Evolutionary conservation across 2,888 invertebrate genomes (phyloP).

Genomic region (Nemurella pictetii): DNA sequence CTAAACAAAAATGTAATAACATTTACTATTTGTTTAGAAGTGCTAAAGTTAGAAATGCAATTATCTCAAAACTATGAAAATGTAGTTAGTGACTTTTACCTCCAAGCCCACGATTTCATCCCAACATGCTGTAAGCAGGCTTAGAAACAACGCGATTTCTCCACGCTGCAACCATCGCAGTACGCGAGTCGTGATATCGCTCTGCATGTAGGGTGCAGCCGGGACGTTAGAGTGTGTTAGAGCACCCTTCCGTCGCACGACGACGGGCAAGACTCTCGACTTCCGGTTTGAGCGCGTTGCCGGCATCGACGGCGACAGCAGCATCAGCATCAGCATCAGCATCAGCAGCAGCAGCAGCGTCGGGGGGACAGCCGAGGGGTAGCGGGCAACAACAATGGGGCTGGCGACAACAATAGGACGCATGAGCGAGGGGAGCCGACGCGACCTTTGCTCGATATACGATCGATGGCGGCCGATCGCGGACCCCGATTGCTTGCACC

Average conservation of each 20-base stretch:
- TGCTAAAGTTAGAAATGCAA: no score
- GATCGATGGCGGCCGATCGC: background rate
- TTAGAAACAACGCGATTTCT: no score
- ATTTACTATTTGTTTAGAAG: no score
- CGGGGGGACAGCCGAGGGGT: background rate
- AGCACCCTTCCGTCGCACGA: slow-evolving; percentile 22
- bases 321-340: background rate
- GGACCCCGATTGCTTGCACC: background rate
- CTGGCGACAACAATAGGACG: slow-evolving; percentile 36
- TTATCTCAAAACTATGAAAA: no score
- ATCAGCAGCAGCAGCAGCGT: background rate
- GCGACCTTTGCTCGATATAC: background rate
- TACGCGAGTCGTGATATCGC: no score
- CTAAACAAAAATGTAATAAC: no score
- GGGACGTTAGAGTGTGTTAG: background rate
- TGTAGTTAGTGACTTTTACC: no score
- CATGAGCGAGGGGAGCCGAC: background rate
- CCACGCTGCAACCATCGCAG: no score
- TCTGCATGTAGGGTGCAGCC: background rate
- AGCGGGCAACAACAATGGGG: slow-evolving; percentile 37
- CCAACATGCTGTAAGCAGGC: no score
- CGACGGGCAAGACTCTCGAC: slow-evolving; percentile 26
- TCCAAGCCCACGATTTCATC: no score
- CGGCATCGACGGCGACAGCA: no score
- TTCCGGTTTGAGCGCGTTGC: slow-evolving; percentile 35